Conservation (phyloP, 2,888 invertebrate genomes). For the Nomada fabriciana region DNA sequence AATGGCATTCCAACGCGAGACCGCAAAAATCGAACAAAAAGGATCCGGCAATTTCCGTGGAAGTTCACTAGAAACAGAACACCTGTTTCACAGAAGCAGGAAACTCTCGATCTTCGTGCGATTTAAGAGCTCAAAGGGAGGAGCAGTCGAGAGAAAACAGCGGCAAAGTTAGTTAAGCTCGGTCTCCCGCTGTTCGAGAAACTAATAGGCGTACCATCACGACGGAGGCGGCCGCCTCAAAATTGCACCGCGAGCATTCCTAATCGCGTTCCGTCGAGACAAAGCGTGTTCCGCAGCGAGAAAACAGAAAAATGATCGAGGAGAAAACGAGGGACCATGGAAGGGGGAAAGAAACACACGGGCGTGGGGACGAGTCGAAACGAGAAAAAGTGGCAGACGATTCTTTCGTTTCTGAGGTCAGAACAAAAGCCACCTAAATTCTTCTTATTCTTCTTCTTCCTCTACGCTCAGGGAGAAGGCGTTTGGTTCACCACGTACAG, state of each 20-base stretch:
- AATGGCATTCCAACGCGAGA: not conserved
- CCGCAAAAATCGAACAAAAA: not conserved
- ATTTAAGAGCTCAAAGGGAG: not conserved
- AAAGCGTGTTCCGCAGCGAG: constrained; percentile 51
- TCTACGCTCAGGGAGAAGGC: constrained; percentile 28
- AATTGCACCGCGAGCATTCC: constrained; percentile 72
- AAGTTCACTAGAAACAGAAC: not conserved
- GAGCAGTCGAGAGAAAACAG: constrained; percentile 31
- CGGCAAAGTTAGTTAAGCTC: constrained; percentile 68
- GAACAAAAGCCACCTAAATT: constrained; percentile 73
- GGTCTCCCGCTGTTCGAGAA: constrained; percentile 66
- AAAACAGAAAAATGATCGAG: constrained; percentile 39
- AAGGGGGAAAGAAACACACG: constrained; percentile 36
- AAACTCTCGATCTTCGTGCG: constrained; percentile 1
- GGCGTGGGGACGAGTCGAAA: constrained; percentile 26
- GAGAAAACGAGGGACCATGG: constrained; percentile 19
- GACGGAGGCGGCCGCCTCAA: constrained; percentile 72
- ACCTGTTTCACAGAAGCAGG: constrained; percentile 22
- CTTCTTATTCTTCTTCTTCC: constrained; percentile 31
- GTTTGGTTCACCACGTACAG: constrained; percentile 54
- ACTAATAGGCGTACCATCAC: constrained; percentile 73
- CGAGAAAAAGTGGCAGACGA: constrained; percentile 67
- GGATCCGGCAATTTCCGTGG: not conserved
- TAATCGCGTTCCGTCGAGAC: constrained; percentile 69
- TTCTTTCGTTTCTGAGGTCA: constrained; percentile 60